Conservation (phyloP, 2,797 vertebrate species). For the Picus viridis region DNA sequence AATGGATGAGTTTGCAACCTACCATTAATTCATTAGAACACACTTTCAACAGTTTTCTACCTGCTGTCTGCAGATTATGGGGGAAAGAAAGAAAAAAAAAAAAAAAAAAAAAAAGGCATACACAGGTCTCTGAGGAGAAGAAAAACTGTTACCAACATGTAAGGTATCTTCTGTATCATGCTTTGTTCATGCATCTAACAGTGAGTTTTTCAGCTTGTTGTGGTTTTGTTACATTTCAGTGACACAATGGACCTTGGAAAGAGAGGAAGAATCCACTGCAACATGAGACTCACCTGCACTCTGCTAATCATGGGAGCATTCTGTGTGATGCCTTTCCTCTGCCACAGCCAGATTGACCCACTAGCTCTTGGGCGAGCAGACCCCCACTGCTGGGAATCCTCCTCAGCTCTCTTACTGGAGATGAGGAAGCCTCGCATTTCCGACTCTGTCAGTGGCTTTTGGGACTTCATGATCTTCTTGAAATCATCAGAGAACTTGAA, state of each 20-base stretch:
- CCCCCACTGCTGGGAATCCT: slow-evolving; percentile 93
- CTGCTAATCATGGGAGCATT: slow-evolving; percentile 81
- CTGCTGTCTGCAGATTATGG: neutral
- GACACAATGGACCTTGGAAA: slow-evolving; percentile 52
- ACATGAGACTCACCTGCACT: slow-evolving; percentile 71
- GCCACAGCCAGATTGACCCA: slow-evolving; percentile 84
- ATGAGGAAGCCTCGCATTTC: slow-evolving; percentile 91
- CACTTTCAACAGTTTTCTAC: neutral
- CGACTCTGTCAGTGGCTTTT: slow-evolving; percentile 90
- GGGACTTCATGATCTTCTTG: slow-evolving; percentile 93
- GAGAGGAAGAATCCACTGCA: slow-evolving; percentile 59
- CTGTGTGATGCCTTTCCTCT: slow-evolving; percentile 77
- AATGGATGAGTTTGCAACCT: neutral
- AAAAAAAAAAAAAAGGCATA: neutral
- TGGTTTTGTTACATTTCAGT: slow-evolving; percentile 62
- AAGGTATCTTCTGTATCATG: neutral
- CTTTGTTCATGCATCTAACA: neutral
- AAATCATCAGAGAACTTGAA: slow-evolving; percentile 90
- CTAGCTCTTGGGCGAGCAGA: slow-evolving; percentile 82
- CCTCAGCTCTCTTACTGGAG: slow-evolving; percentile 87
- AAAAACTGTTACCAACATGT: neutral
- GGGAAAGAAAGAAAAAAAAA: too few relatives aligned
- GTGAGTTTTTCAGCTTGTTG: neutral
- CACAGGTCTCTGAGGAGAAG: neutral
- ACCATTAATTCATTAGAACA: neutral